Evolutionary conservation across 2,888 invertebrate genomes (phyloP).

Genomic region (Agonopterix arenella): DNA sequence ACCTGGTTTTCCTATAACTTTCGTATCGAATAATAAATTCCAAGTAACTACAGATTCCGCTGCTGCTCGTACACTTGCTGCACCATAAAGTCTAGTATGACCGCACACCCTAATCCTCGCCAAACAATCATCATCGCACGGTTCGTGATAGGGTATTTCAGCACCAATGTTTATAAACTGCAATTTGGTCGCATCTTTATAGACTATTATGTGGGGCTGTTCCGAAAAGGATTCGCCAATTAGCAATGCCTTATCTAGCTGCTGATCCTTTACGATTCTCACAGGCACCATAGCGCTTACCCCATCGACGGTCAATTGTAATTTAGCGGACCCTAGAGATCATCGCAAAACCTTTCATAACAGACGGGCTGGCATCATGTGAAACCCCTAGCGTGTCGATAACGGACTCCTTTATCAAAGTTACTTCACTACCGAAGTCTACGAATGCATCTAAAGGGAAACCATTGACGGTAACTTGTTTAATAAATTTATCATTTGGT

Average conservation of each 20-base stretch:
- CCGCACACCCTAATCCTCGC: not conserved
- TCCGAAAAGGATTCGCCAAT: constrained; percentile 15
- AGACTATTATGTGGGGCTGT: constrained; percentile 13
- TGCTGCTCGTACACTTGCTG: constrained; percentile 5
- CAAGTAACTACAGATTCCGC: constrained; percentile 1
- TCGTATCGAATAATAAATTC: constrained; percentile 5
- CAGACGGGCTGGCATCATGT: constrained; percentile 2
- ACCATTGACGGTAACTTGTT: constrained; percentile 2
- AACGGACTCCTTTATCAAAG: constrained; percentile 4
- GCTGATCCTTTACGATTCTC: constrained; percentile 11
- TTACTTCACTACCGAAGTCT: constrained; percentile 10
- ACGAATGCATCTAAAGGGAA: constrained; percentile 4
- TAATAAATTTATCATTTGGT: constrained; percentile 4
- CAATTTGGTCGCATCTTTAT: constrained; percentile 9
- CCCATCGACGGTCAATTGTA: constrained; percentile 9
- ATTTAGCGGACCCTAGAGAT: constrained; percentile 6
- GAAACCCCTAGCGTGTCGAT: not conserved
- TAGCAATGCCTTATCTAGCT: constrained; percentile 12
- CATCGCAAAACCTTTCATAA: constrained; percentile 15
- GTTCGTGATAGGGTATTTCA: constrained; percentile 4
- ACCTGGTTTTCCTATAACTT: constrained; percentile 11
- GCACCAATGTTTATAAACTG: constrained; percentile 3
- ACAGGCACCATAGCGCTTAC: constrained; percentile 10
- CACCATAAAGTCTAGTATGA: constrained; percentile 2
- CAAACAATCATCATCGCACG: not conserved